These are phyloP conservation scores for Biston stratarius DNA, from an alignment of 2,888 invertebrate genomes.

Conservation along the genomic window DNA sequence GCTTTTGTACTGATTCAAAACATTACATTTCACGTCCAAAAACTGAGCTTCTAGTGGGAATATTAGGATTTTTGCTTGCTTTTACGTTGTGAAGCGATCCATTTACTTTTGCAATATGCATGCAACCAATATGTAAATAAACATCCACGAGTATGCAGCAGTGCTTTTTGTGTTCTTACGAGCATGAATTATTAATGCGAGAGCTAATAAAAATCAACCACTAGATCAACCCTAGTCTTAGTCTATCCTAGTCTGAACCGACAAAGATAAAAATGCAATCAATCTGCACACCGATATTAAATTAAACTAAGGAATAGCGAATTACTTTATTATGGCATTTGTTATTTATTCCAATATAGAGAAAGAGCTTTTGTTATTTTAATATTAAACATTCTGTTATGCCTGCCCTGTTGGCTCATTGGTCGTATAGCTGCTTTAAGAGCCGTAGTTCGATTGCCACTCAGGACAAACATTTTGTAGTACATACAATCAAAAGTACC, in stretches of 20 bases:
- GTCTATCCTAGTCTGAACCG: not conserved
- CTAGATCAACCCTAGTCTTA: not conserved
- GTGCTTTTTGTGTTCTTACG: not conserved
- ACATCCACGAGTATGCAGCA: no score
- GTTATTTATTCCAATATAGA: constrained; percentile 10
- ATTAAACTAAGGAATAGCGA: constrained; percentile 21
- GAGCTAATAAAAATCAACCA: not conserved
- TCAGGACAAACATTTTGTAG: no score
- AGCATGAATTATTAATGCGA: constrained; percentile 1
- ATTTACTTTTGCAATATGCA: no score
- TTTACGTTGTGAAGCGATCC: no score
- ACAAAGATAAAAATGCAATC: constrained; percentile 33
- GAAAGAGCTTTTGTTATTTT: not conserved
- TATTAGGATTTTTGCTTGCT: no score
- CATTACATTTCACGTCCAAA: no score
- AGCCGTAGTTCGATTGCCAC: no score
- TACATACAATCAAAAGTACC: no score
- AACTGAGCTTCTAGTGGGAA: no score
- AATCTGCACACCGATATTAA: constrained; percentile 29
- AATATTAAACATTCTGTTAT: constrained; percentile 1
- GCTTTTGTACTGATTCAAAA: no score
- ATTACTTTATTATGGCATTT: constrained; percentile 15
- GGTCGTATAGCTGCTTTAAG: no score
- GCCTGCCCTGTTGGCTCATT: not conserved
- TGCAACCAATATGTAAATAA: no score